Conservation (phyloP, 2,113 vertebrate species). For the Dipodomys ordii region DNA sequence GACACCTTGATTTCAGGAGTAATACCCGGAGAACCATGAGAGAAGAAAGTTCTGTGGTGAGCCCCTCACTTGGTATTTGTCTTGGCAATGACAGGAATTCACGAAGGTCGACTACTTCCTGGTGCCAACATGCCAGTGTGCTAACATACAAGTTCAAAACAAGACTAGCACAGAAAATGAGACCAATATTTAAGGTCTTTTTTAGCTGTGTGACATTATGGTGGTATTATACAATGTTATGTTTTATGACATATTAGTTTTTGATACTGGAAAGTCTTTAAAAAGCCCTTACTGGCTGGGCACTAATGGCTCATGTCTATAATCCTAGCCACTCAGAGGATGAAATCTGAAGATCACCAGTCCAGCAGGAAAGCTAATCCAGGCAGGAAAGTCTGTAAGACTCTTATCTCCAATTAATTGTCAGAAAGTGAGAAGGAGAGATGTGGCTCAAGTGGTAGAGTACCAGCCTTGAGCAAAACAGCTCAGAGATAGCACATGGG, state of each 20-base stretch:
- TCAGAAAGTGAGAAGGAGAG: too few relatives aligned
- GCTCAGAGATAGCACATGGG: too few relatives aligned
- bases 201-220: background rate
- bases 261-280: background rate
- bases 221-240: background rate
- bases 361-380: too few relatives aligned
- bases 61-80: background rate
- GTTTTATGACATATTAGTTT: constrained; percentile 23
- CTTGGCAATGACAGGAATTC: background rate
- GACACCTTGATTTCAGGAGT: background rate
- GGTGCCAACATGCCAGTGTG: background rate
- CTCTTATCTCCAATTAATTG: too few relatives aligned
- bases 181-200: background rate
- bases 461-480: too few relatives aligned
- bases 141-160: background rate
- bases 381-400: too few relatives aligned
- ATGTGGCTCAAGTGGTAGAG: too few relatives aligned
- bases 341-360: too few relatives aligned
- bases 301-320: too few relatives aligned
- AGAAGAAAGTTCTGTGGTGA: background rate
- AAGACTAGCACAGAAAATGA: background rate
- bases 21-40: background rate
- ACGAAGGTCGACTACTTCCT: background rate
- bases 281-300: background rate
- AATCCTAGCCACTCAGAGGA: too few relatives aligned